Percentiles rank a stretch among this genome's conserved stretches.
phyloP scores from a whole-genome alignment of 2,888 invertebrate genomes.

The Eurois occulta region DNA sequence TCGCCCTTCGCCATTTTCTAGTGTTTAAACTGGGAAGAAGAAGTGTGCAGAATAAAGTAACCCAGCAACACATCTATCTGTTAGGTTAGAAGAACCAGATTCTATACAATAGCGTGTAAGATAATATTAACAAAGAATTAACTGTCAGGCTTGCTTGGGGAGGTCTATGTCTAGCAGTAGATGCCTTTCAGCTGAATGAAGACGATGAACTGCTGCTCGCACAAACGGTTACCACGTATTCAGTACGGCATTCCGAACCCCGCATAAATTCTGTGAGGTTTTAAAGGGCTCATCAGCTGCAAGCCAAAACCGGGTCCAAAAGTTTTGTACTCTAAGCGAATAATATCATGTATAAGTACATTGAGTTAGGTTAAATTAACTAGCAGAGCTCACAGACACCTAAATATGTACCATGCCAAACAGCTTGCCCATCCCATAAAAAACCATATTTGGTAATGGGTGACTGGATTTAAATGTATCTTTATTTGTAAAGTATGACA shows the following conservation, averaged over 20 bases:
- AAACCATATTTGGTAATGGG: not conserved
- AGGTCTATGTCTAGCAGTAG: not conserved
- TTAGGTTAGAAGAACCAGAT: no score
- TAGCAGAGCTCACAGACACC: not conserved
- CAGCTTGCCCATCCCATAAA: not conserved
- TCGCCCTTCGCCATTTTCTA: no score
- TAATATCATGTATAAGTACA: not conserved
- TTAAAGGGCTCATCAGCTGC: no score
- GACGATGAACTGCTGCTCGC: not conserved
- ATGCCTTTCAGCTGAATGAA: not conserved
- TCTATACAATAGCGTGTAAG: no score
- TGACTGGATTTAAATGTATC: not conserved
- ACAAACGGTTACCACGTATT: not conserved
- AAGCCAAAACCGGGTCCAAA: not conserved
- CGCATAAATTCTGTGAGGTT: no score
- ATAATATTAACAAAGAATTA: not conserved
- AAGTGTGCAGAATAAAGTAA: no score
- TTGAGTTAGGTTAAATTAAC: not conserved
- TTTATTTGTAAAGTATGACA: no score
- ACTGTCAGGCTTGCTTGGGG: not conserved
- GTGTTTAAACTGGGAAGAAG: no score
- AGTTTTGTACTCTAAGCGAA: not conserved
- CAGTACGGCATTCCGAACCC: not conserved
- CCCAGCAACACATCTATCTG: no score
- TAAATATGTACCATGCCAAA: not conserved